Base-by-base conservation (phyloP, 1,140 invertebrate genomes). In the Camponotus pennsylvanicus region DNA sequence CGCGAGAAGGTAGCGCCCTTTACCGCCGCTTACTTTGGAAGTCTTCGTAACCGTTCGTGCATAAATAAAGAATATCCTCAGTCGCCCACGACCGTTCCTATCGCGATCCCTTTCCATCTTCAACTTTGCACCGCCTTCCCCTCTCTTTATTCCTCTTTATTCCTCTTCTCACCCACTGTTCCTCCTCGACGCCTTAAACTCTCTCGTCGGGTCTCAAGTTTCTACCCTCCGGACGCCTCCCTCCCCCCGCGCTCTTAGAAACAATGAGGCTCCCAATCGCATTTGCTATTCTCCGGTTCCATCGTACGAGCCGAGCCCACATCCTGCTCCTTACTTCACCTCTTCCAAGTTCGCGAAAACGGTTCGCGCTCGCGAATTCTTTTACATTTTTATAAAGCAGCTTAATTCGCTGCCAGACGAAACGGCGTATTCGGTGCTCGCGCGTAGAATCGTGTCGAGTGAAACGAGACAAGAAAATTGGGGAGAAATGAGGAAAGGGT, bases 351-450 rank as follows among this genome's bases (percentile, higher is more conserved):
- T 34, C 79, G 75, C 64, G 88, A 90, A 91, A 91, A 88, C 86
- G 84, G 88, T 85, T 90, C 92, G 77, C 92, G 77, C 79, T 88
- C 86, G 85, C 88, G 89, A 91, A 91, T 89, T 76, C 89, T 79
- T 89, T 93, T 92, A 93, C 90, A 93, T 93, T 92, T 93, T 92
- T 93, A 93, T 92, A 92, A 93, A 92, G 84, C 86, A 86, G 82
- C 89, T 93, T 93, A 93, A 93, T 93, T 92, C 86, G 87, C 87
- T 84, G 75, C 69, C 88, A 88, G 79, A 83, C 61, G 87, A 91
- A 84, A 87, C 73, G 82, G 80, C 69, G 85, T 59, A 49, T 66
- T 55, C 82, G 87, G 61, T 6, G 57, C 69, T 73, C 69, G 79
- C 69, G 71, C 78, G 49, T 13, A 63, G n/a, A 79, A 79, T 45